Evolutionary conservation across 2,797 vertebrate genomes (phyloP), one percentile per base, ranked within the genome.

Genomic region (Limnodromus scolopaceus): DNA sequence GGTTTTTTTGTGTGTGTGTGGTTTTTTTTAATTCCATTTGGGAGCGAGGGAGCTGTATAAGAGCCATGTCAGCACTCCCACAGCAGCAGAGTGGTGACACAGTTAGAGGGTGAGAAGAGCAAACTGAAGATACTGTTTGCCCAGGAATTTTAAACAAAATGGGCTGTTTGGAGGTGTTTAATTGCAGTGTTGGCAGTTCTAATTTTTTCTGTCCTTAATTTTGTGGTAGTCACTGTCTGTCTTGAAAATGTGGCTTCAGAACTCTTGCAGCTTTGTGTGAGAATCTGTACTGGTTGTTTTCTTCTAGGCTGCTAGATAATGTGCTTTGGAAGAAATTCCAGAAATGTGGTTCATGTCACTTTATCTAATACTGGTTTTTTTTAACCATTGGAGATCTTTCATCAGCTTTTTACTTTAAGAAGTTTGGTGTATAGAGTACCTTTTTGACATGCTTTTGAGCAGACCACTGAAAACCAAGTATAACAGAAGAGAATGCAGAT

Each of bases 161-260:
- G 11, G 16, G 19, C 57, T 91, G 45, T 78, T 92, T 0, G 5
- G 65, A 81, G 41, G 60, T 80, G 68, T 82, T 93, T 38, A 80
- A 36, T 61, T 91, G 57, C 49, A 78, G 69, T 81, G 49, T 69
- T 78, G 49, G 24, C 57, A 84, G 36, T 76, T 81, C 51, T 72
- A 4, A 79, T 82, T 80, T 89, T 89, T 92, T 85, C 69, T 92
- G 49, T 55, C 55, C 30, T 65, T 86, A 81, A 79, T 78, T 93
- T 81, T 92, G 34, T 84, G 55, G 38, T 69, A 72, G 53, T 69
- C 38, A 10, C 68, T 66, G 41, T 69, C 66, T 48, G 36, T 74
- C n/a, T 93, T 25, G 32, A 90, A 88, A 84, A 81, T 32, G 9
- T 64, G 23, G 16, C 36, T 95, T 49, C 45, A 38, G 49, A 81